These are phyloP conservation scores for Myopa testacea DNA, from an alignment of 2,888 invertebrate genomes.

Conservation along the genomic window DNA sequence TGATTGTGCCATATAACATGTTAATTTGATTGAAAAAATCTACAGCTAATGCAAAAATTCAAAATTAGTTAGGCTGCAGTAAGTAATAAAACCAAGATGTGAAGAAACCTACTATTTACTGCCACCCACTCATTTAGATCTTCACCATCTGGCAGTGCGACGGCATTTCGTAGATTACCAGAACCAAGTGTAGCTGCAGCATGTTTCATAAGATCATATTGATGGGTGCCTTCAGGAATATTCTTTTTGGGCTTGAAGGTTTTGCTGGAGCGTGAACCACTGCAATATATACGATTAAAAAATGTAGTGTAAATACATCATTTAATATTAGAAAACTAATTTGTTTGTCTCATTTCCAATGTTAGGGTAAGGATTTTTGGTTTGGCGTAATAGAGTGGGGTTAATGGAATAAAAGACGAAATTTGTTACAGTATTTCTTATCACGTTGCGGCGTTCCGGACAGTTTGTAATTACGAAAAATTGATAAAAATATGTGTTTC, in stretches of 20 bases:
- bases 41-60: conserved; percentile 78
- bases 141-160: conserved; percentile 97
- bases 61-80: neutral
- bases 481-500: too few species aligned
- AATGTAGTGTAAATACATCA: too few species aligned
- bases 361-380: neutral
- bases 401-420: too few species aligned
- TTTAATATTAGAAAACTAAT: neutral
- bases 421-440: too few species aligned
- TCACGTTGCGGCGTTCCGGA: too few species aligned
- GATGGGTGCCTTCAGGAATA: conserved; percentile 98
- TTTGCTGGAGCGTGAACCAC: conserved; percentile 84
- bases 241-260: conserved; percentile 99
- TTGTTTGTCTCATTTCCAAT: neutral
- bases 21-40: conserved; percentile 99
- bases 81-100: neutral
- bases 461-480: too few species aligned
- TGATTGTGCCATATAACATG: conserved; percentile 99
- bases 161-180: conserved; percentile 95
- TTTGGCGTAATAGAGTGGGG: too few species aligned
- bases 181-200: conserved; percentile 98
- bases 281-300: conserved; percentile 44
- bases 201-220: conserved; percentile 99
- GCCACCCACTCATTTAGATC: conserved; percentile 99
- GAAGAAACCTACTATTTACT: conserved; percentile 88